Percentiles rank a stretch among this genome's conserved stretches.
These are phyloP conservation scores for Phoxinus dragarum DNA, from an alignment of 2,797 vertebrate genomes.

Conservation along the genomic window DNA sequence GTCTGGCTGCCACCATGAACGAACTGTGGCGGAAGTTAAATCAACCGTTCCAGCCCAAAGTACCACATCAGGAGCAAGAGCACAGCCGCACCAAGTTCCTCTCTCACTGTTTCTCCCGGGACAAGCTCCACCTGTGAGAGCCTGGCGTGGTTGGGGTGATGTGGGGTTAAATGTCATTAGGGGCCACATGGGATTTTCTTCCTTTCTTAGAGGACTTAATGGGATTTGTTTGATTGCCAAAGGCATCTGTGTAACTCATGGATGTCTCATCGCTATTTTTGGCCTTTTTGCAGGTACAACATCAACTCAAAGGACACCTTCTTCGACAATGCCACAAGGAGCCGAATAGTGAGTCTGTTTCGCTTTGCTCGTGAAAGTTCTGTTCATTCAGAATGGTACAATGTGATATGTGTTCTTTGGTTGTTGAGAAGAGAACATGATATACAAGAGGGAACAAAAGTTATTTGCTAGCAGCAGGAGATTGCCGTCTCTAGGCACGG, in stretches of 20 bases:
- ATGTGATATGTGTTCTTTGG: conserved; percentile 23
- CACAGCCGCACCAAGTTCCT: conserved; percentile 83
- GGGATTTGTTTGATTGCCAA: conserved; percentile 44
- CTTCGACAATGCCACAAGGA: conserved; percentile 95
- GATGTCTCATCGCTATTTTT: conserved; percentile 29
- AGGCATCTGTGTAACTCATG: conserved; percentile 30
- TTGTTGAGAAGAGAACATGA: conserved; percentile 46
- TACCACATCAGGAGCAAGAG: conserved; percentile 80
- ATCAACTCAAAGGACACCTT: conserved; percentile 94
- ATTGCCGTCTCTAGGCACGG: conserved; percentile 35
- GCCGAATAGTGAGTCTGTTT: conserved; percentile 89
- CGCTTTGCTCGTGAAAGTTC: neutral
- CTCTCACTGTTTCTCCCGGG: conserved; percentile 93
- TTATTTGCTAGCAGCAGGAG: conserved; percentile 55
- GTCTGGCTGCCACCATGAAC: conserved; percentile 84
- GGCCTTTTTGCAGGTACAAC: conserved; percentile 84
- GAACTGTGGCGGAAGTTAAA: conserved; percentile 86
- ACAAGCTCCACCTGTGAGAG: conserved; percentile 95
- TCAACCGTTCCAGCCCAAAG: conserved; percentile 89
- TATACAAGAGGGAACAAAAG: conserved; percentile 45
- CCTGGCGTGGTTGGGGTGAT: neutral
- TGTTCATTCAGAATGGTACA: conserved; percentile 34
- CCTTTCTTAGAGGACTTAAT: conserved; percentile 25
- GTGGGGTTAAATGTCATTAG: conserved; percentile 8
- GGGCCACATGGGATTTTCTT: conserved; percentile 7